Base-by-base conservation (phyloP, 2,797 vertebrate species). In the Hozukius guyotensis region DNA sequence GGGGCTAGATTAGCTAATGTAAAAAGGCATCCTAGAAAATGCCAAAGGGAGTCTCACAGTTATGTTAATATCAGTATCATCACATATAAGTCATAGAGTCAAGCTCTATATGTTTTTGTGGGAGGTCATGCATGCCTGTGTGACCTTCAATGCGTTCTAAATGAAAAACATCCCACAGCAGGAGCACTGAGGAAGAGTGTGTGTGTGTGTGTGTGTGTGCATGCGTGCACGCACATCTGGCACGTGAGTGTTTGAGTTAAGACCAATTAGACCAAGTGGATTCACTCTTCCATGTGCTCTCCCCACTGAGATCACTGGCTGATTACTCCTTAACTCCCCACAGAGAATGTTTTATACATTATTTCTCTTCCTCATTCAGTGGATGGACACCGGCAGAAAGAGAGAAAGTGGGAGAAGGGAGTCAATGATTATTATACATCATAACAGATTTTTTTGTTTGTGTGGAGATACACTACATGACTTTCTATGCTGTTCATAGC, bases 241-340 rank as follows among this genome's bases (percentile, higher is more conserved):
- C 72, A 53, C 3, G 16, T 46, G 52, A 79, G 69, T 70, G 73
- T 76, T 87, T 79, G 77, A 86, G 61, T 92, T 91, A 81, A 89
- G 87, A 82, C 80, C 87, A 92, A 91, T 91, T 92, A 90, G 64
- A 89, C 72, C 57, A 24, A 90, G 85, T 79, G 85, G 86, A 90
- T 87, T 88, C 69, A 81, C 64, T 89, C 87, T 78, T 77, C 73
- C 78, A 65, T 55, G 56, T 66, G 29, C 80, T 77, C 71, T 86
- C 80, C 80, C 84, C 77, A 87, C 85, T 87, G 83, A 88, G 87
- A 83, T 77, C 72, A 84, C 46, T 38, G 79, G 75, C 77, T 80
- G 81, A 90, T 84, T 87, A 80, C 64, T 76, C 73, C 56, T 61
- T 49, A 68, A 80, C 64, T 82, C 82, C 83, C 87, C 62, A 80